These are phyloP conservation scores for Sepioteuthis lessoniana DNA, from an alignment of 2,888 invertebrate species.

Conservation along the genomic window DNA sequence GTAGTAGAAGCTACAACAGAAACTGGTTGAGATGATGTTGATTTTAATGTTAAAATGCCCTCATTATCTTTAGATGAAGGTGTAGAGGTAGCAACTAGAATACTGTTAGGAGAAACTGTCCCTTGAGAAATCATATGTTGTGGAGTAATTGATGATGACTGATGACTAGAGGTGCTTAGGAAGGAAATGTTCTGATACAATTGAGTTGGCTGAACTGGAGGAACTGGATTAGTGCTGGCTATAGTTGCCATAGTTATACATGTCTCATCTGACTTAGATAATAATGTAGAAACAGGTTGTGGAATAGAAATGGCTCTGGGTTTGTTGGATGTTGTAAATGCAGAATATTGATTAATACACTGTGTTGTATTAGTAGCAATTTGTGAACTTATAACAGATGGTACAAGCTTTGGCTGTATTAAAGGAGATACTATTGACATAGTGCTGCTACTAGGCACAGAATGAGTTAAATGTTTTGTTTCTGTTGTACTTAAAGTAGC, in stretches of 20 bases:
- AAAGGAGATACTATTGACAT: not conserved
- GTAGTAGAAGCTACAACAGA: not conserved
- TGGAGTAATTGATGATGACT: not conserved
- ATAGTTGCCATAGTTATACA: not conserved
- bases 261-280: not conserved
- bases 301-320: slow-evolving; percentile 8
- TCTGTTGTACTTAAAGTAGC: not conserved
- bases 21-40: not conserved
- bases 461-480: not conserved
- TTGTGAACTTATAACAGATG: slow-evolving; percentile 23
- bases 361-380: not conserved
- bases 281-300: slow-evolving; percentile 24
- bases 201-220: not conserved
- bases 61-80: not conserved
- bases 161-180: not conserved
- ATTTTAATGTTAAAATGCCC: not conserved
- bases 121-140: not conserved
- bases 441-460: not conserved
- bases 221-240: not conserved
- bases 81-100: not conserved
- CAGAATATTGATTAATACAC: not conserved
- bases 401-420: not conserved
- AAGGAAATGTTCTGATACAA: slow-evolving; percentile 11
- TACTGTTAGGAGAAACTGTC: not conserved
- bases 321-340: not conserved